These are phyloP conservation scores for Falco naumanni DNA, from an alignment of 2,797 vertebrate genomes.

Conservation along the genomic window DNA sequence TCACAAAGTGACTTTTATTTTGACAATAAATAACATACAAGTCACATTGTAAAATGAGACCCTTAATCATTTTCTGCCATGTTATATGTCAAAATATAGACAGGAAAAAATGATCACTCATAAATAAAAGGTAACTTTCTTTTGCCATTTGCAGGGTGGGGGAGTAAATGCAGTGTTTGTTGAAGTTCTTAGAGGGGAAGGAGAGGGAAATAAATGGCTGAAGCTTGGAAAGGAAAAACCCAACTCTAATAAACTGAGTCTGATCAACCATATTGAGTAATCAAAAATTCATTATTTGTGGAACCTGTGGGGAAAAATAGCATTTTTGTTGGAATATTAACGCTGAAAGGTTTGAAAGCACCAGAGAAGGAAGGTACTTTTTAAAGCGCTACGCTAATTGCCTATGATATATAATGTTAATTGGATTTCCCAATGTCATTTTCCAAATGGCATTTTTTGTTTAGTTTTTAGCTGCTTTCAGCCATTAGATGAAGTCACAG, in stretches of 20 bases:
- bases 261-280: slow-evolving; percentile 9
- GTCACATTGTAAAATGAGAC: slow-evolving; percentile 76
- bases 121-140: slow-evolving; percentile 74
- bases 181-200: slow-evolving; percentile 32
- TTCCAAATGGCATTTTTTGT: not conserved
- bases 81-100: slow-evolving; percentile 78
- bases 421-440: not conserved
- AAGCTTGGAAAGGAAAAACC: not conserved
- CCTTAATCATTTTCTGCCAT: slow-evolving; percentile 73
- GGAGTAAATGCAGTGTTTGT: slow-evolving; percentile 35
- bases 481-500: not conserved
- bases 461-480: not conserved
- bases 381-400: not conserved
- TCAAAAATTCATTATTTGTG: slow-evolving; percentile 39
- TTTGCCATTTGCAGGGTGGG: slow-evolving; percentile 45
- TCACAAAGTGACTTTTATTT: slow-evolving; percentile 78
- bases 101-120: slow-evolving; percentile 71
- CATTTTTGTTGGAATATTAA: slow-evolving; percentile 19
- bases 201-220: not conserved
- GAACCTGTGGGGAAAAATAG: not conserved
- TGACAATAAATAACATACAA: slow-evolving; percentile 79
- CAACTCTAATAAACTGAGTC: not conserved
- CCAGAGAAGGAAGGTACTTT: not conserved
- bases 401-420: not conserved
- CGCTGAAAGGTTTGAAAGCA: slow-evolving; percentile 1